These are phyloP conservation scores for Drosophila recens DNA, from an alignment of 2,888 invertebrate species.

Conservation along the genomic window DNA sequence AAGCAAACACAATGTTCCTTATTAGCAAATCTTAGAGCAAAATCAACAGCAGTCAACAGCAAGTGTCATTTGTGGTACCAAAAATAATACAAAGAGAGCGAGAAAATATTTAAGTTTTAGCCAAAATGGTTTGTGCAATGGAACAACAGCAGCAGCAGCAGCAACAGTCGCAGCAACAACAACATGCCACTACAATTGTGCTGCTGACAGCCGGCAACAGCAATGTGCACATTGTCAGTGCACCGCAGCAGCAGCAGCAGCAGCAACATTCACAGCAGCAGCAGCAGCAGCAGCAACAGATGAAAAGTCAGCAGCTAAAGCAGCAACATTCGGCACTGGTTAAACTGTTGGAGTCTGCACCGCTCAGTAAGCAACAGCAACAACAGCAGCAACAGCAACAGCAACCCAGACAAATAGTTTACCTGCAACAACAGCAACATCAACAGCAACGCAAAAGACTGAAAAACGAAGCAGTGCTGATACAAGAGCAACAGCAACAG, in stretches of 20 bases:
- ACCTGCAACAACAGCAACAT: constrained; percentile 55
- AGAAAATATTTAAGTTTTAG: constrained; percentile 44
- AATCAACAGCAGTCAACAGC: constrained; percentile 50
- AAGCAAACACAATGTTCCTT: constrained; percentile 81
- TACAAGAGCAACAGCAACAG: constrained; percentile 64
- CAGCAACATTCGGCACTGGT: constrained; percentile 89
- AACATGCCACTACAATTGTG: constrained; percentile 79
- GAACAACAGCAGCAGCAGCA: constrained; percentile 77
- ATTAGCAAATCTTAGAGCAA: constrained; percentile 78
- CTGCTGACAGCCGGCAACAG: constrained; percentile 68
- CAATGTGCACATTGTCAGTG: constrained; percentile 65
- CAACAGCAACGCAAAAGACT: constrained; percentile 83
- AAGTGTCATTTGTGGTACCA: constrained; percentile 83
- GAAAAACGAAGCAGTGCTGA: constrained; percentile 77
- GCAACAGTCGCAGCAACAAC: constrained; percentile 66
- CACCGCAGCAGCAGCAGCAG: constrained; percentile 52
- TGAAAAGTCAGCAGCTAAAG: constrained; percentile 86
- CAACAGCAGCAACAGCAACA: constrained; percentile 54
- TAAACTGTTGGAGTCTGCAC: constrained; percentile 88
- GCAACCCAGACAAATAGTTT: constrained; percentile 48
- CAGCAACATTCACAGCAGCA: constrained; percentile 55
- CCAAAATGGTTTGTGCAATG: constrained; percentile 85
- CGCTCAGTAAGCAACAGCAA: constrained; percentile 75
- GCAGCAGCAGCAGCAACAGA: constrained; percentile 65
- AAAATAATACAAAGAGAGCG: constrained; percentile 65